Evolutionary conservation across 1,140 invertebrate genomes (phyloP).

Genomic region (Monochamus saltuarius): DNA sequence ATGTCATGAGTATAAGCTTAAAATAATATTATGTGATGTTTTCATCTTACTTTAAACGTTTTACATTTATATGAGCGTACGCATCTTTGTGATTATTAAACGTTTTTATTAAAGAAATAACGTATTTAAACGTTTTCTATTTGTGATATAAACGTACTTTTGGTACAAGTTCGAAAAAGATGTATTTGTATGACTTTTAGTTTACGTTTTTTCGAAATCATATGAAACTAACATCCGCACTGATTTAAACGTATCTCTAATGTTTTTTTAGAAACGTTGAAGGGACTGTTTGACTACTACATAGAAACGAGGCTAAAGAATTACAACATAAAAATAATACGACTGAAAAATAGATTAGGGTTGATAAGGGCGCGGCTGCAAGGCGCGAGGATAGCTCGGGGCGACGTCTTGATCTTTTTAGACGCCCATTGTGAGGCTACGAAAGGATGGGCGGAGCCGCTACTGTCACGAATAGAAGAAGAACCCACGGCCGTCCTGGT

Average conservation of each 20-base stretch:
- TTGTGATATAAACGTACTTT: too few relatives aligned
- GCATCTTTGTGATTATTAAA: too few relatives aligned
- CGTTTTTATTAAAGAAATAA: too few relatives aligned
- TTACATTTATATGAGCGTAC: too few relatives aligned
- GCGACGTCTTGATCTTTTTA: conserved; percentile 87
- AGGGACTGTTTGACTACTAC: conserved; percentile 77
- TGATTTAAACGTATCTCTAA: too few relatives aligned
- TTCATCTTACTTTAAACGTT: too few relatives aligned
- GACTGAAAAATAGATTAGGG: conserved; percentile 74
- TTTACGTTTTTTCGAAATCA: too few relatives aligned
- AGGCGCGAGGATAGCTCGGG: conserved; percentile 75
- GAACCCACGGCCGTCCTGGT: conserved; percentile 78
- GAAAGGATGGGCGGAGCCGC: conserved; percentile 80
- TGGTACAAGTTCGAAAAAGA: conserved; percentile 16
- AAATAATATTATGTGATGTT: too few relatives aligned
- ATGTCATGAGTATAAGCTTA: too few relatives aligned
- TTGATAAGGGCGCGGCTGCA: conserved; percentile 81
- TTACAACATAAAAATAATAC: conserved; percentile 72
- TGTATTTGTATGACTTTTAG: too few relatives aligned
- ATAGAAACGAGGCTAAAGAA: conserved; percentile 65
- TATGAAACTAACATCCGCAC: too few relatives aligned
- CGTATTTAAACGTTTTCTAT: too few relatives aligned
- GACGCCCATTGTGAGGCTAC: conserved; percentile 96
- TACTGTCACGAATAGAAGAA: conserved; percentile 80
- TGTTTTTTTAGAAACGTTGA: conserved; percentile 62